Percentiles rank a stretch among this genome's conserved stretches.
Evolutionary conservation across 2,888 invertebrate species (phyloP).

Genomic region (Heliconius cydno): DNA sequence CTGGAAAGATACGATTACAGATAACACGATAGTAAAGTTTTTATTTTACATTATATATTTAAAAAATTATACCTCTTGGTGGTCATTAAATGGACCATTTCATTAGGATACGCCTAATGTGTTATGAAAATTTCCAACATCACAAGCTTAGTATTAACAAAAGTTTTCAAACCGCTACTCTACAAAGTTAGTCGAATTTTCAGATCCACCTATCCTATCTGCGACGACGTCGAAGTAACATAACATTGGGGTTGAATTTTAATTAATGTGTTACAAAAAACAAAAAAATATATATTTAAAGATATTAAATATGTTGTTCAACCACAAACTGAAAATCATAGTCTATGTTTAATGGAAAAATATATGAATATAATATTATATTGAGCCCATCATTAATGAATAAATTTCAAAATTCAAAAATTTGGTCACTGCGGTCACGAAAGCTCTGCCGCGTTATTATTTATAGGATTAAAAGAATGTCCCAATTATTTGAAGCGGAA

Average conservation of each 20-base stretch:
- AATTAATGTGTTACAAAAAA: background rate
- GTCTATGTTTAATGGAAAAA: background rate
- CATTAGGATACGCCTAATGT: background rate
- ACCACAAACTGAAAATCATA: constrained; percentile 13
- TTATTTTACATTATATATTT: no score
- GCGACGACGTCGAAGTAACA: no score
- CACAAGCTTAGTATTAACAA: background rate
- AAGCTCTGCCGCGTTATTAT: constrained; percentile 33
- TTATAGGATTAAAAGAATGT: constrained; percentile 39
- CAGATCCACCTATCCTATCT: background rate
- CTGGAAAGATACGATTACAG: no score
- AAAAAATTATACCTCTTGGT: background rate
- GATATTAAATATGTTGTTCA: background rate
- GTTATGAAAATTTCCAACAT: background rate
- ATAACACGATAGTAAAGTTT: no score
- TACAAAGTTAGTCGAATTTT: background rate
- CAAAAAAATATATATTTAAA: background rate
- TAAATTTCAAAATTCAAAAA: constrained; percentile 29
- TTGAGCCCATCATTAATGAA: constrained; percentile 11
- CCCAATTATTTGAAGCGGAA: constrained; percentile 35
- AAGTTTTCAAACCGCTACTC: background rate
- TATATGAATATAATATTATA: constrained; percentile 6
- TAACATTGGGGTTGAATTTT: background rate
- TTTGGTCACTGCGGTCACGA: constrained; percentile 35
- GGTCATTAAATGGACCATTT: background rate